These are phyloP conservation scores for Nephrocerus scutellatus DNA, from an alignment of 2,888 invertebrate genomes.

Conservation along the genomic window DNA sequence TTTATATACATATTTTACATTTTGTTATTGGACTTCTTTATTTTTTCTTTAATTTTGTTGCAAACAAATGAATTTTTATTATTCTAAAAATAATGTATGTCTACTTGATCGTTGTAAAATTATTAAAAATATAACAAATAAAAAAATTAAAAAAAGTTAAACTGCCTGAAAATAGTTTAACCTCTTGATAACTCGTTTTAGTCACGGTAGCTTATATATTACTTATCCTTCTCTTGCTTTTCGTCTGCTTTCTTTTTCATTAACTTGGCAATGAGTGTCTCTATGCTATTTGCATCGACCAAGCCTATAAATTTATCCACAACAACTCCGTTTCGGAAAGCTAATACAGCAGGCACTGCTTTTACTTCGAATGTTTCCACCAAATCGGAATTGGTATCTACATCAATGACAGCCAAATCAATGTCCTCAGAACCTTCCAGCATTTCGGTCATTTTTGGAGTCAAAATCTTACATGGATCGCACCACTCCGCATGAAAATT, in stretches of 20 bases:
- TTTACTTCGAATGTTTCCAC: constrained; percentile 77
- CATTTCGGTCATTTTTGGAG: constrained; percentile 72
- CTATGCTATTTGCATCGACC: constrained; percentile 75
- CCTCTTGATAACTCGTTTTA: background rate
- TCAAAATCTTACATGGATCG: constrained; percentile 80
- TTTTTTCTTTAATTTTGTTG: background rate
- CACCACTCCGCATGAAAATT: constrained; percentile 91
- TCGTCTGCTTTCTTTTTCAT: constrained; percentile 28
- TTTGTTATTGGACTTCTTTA: background rate
- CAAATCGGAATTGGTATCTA: constrained; percentile 72
- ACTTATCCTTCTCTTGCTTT: too few relatives aligned
- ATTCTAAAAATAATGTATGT: background rate
- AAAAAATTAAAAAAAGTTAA: background rate
- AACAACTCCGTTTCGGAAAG: constrained; percentile 72
- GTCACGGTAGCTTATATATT: background rate
- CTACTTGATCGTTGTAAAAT: background rate
- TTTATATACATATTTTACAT: background rate
- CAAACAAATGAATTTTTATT: constrained; percentile 1
- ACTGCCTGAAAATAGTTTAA: background rate
- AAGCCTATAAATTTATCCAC: constrained; percentile 83
- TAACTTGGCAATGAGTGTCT: constrained; percentile 63
- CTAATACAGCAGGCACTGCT: constrained; percentile 67
- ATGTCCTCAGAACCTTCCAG: constrained; percentile 64
- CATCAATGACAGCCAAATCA: constrained; percentile 74
- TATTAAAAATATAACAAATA: background rate